A percentile compares a stretch with the other conserved stretches of the same genome.
phyloP scores from a whole-genome alignment of 2,113 vertebrate species.

The Hoplias malabaricus region DNA sequence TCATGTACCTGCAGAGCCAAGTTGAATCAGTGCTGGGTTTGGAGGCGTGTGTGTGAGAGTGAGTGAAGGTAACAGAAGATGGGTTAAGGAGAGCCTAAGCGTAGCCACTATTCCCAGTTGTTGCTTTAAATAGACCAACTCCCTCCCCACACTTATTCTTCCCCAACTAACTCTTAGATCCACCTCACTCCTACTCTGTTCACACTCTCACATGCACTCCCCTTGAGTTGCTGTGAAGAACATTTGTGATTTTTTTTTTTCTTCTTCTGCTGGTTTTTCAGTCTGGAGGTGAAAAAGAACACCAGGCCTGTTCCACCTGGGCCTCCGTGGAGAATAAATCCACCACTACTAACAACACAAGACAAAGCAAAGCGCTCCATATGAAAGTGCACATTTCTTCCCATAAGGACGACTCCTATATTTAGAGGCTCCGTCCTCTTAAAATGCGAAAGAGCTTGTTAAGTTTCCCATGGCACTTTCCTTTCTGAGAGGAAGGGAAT shows the following conservation, averaged over 20 bases:
- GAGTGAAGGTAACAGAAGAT: not conserved
- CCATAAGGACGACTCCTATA: slow-evolving; percentile 11
- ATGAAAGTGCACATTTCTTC: slow-evolving; percentile 4
- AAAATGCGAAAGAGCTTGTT: slow-evolving; percentile 1
- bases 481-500: not conserved
- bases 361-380: not conserved
- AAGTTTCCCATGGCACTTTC: slow-evolving; percentile 8
- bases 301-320: not conserved
- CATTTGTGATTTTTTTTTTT: slow-evolving; percentile 15
- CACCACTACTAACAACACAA: not conserved
- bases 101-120: slow-evolving; percentile 28
- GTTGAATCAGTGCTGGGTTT: not conserved
- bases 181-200: not conserved
- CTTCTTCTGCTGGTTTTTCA: not conserved
- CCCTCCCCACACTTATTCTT: not conserved
- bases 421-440: not conserved
- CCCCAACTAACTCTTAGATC: slow-evolving; percentile 12
- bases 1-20: slow-evolving; percentile 3
- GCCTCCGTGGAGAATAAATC: slow-evolving; percentile 18
- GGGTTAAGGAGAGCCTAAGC: slow-evolving; percentile 16
- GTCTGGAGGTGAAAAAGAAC: slow-evolving; percentile 7
- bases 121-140: slow-evolving; percentile 34
- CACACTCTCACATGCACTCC: slow-evolving; percentile 3
- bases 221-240: slow-evolving; percentile 6
- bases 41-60: not conserved